phyloP scores from a whole-genome alignment of 2,113 vertebrate genomes.

The Tamias sibiricus region DNA sequence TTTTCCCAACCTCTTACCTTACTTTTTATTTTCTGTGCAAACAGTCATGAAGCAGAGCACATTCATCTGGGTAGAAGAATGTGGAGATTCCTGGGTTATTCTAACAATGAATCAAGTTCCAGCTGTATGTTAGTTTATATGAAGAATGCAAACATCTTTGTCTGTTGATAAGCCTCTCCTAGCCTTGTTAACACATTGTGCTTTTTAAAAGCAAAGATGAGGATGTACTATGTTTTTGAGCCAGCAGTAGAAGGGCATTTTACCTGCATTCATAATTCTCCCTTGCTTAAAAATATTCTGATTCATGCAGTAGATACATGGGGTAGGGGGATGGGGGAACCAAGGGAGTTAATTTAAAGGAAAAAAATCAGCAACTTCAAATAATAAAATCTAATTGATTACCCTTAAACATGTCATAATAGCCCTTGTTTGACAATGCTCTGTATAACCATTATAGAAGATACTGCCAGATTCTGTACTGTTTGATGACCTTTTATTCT shows the following conservation, averaged over 20 bases:
- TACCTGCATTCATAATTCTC: not conserved
- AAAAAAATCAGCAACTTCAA: not conserved
- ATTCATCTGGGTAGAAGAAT: not conserved
- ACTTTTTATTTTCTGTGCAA: not conserved
- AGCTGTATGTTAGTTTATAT: not conserved
- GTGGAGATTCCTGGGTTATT: not conserved
- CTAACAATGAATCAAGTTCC: not conserved
- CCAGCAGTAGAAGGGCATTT: not conserved
- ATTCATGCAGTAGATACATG: not conserved
- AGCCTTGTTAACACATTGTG: not conserved
- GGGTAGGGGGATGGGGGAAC: not conserved
- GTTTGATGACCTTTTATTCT: not conserved
- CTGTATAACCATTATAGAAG: not conserved
- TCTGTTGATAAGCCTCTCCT: not conserved
- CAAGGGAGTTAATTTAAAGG: not conserved
- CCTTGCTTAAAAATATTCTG: slow-evolving; percentile 8
- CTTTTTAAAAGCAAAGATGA: not conserved
- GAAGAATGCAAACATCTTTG: not conserved
- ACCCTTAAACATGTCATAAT: slow-evolving; percentile 36
- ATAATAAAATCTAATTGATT: slow-evolving; percentile 16
- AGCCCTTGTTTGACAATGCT: not conserved
- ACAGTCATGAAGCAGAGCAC: not conserved
- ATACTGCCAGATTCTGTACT: not conserved
- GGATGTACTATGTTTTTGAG: not conserved
- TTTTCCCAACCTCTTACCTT: not conserved